Percentiles rank a stretch among this genome's conserved stretches.
phyloP scores from a whole-genome alignment of 1,140 invertebrate species.

The Cydia pomonella region DNA sequence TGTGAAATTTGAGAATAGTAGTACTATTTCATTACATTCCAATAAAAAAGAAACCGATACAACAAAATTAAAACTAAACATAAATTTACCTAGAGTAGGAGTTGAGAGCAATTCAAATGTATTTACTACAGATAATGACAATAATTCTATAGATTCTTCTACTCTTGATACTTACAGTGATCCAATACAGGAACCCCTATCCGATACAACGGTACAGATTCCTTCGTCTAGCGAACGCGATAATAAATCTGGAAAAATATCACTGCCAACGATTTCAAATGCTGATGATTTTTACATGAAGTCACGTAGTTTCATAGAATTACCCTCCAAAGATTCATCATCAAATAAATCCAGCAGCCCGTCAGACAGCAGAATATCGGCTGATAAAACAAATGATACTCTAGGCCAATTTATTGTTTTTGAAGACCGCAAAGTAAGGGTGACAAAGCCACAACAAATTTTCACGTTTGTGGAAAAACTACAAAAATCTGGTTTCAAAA shows the following conservation, averaged over 20 bases:
- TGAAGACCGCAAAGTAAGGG: background rate
- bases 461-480: background rate
- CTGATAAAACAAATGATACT: background rate
- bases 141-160: constrained; percentile 54
- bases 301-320: background rate
- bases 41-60: constrained; percentile 44
- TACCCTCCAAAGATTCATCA: background rate
- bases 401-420: background rate
- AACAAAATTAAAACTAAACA: constrained; percentile 53
- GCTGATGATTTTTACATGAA: constrained; percentile 22
- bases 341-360: background rate
- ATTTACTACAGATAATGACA: constrained; percentile 49
- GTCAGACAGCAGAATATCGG: background rate
- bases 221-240: background rate
- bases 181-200: constrained; percentile 40
- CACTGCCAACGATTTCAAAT: constrained; percentile 38
- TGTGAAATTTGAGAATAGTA: background rate
- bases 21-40: constrained; percentile 34
- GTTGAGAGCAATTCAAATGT: constrained; percentile 45
- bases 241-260: constrained; percentile 22
- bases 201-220: constrained; percentile 40
- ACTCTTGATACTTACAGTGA: constrained; percentile 43
- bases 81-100: constrained; percentile 52
- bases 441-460: background rate
- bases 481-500: background rate